Evolutionary conservation across 1,140 invertebrate genomes (phyloP), one percentile per base, ranked within the genome.

Genomic region (Helicorthomorpha holstii): DNA sequence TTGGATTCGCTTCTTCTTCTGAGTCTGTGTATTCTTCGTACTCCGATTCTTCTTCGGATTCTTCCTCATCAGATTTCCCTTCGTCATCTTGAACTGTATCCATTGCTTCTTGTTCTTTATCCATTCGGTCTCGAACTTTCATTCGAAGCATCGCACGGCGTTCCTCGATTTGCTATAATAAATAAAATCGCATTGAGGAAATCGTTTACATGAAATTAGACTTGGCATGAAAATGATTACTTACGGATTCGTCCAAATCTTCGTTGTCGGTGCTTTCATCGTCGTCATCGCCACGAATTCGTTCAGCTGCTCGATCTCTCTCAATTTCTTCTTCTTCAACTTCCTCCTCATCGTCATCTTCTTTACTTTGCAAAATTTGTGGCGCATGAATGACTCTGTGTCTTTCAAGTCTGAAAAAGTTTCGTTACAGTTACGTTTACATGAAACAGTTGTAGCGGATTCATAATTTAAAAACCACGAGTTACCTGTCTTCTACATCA

Each of bases 1-100:
- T 72, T 0, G 92, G 90, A 57, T 75, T 78, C 50, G 80, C 81
- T 64, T 89, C 85, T 67, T 92, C 87, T 64, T 90, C 86, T 43
- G 83, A 86, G 65, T 86, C 72, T 25, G 85, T 81, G 58, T 90
- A 88, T 67, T 95, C 86, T 62, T 89, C 85, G 62, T 88, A 78
- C 64, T 79, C 81, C 53, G 81, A 80, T 61, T 78, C 73, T 64
- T 85, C 82, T 50, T 87, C 86, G 29, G 80, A 78, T 53, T 77
- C 80, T n/a, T 81, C 78, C 14, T 79, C 79, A 53, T 82, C 65
- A 46, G 65, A 66, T 48, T 64, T 63, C 48, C 64, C 79, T 45
- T 83, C 82, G 56, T 92, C 85, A 52, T 87, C 82, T n/a, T n/a
- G n/a, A n/a, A n/a, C n/a, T 58, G 72, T 66, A 55, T 73, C 73